These are phyloP conservation scores for Phacellophora camtschatica DNA, from an alignment of 30 jellyfish, hydroid and myxozoan species.

Conservation along the genomic window DNA sequence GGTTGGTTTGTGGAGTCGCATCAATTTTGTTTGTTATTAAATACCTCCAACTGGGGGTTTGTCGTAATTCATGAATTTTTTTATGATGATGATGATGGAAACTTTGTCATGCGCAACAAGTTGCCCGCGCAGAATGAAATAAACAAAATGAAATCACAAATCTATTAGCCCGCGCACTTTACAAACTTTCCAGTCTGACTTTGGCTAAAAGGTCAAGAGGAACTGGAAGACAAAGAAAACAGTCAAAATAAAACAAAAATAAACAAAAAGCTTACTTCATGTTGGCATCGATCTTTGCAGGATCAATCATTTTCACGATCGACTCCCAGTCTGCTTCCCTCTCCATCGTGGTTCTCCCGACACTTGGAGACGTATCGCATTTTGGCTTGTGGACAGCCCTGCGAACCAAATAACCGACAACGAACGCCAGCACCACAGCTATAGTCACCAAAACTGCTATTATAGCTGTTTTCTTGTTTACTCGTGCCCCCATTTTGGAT, in stretches of 20 bases:
- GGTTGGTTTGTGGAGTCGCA: too few relatives aligned
- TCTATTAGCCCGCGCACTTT: too few relatives aligned
- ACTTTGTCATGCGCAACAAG: background rate
- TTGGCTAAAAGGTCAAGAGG: background rate
- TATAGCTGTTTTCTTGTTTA: background rate
- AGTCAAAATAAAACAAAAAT: background rate
- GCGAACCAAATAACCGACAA: slow-evolving; percentile 74
- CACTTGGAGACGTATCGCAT: background rate
- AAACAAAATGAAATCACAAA: background rate
- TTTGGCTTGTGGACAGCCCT: slow-evolving; percentile 28
- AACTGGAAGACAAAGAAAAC: background rate
- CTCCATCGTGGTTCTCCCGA: slow-evolving; percentile 11
- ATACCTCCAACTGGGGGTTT: too few relatives aligned
- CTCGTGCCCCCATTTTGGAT: background rate
- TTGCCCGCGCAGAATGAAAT: too few relatives aligned
- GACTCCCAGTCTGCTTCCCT: slow-evolving; percentile 23
- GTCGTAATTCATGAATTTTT: too few relatives aligned
- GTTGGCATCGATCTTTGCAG: slow-evolving; percentile 38
- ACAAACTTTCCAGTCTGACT: too few relatives aligned
- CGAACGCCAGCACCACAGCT: slow-evolving; percentile 48
- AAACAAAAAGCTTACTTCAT: background rate
- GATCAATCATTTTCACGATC: slow-evolving; percentile 29
- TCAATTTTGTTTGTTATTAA: too few relatives aligned
- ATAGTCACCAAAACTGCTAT: slow-evolving; percentile 3
- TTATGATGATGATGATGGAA: too few relatives aligned